phyloP scores from a whole-genome alignment of 2,888 invertebrate species.

The Deilephila porcellus region DNA sequence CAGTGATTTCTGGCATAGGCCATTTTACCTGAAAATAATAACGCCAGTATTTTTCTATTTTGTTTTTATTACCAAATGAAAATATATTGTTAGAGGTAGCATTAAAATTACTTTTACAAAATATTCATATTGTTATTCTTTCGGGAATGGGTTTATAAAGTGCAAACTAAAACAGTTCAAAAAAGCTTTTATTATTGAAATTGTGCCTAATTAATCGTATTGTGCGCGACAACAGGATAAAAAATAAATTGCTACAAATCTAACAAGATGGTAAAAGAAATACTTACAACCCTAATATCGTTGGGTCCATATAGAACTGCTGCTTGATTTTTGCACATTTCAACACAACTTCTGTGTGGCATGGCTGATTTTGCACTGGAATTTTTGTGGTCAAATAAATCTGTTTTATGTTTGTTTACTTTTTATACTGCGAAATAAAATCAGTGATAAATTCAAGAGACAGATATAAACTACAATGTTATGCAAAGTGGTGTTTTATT shows the following conservation, averaged over 20 bases:
- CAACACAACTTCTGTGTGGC: neutral
- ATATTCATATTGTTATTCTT: too few relatives aligned
- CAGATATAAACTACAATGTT: neutral
- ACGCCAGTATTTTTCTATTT: too few relatives aligned
- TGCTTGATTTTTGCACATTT: constrained; percentile 84
- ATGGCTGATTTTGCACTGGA: neutral
- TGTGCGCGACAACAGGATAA: too few relatives aligned
- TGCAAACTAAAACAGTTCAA: too few relatives aligned
- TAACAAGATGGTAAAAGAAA: neutral
- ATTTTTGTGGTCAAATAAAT: neutral
- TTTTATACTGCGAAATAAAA: neutral
- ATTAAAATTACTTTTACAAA: too few relatives aligned
- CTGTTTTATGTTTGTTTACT: neutral
- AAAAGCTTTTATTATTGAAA: too few relatives aligned
- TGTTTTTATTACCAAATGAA: too few relatives aligned
- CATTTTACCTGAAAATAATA: constrained; percentile 88
- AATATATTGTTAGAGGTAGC: too few relatives aligned
- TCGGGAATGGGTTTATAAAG: too few relatives aligned
- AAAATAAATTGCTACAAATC: neutral
- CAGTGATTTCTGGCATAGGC: constrained; percentile 89
- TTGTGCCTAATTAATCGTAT: too few relatives aligned
- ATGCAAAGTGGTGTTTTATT: neutral
- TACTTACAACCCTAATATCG: constrained; percentile 88
- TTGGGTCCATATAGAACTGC: constrained; percentile 89
- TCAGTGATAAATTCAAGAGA: neutral